Evolutionary conservation across 2,888 invertebrate genomes (phyloP), one percentile per base, ranked within the genome.

Genomic region (Gymnocheta viridis): DNA sequence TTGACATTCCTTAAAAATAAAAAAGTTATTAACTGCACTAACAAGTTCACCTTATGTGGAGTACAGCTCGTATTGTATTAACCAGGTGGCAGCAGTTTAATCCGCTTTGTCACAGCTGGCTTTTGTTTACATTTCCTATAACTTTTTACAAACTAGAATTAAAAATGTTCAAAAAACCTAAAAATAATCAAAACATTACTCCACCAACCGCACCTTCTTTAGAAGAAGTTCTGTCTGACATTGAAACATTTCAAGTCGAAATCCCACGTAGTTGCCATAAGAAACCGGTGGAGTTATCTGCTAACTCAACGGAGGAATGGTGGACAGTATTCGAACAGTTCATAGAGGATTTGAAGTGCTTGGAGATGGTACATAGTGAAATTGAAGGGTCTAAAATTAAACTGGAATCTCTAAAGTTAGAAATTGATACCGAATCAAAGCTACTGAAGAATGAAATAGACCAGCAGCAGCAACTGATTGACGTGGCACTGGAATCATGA

Each of bases 251-350:
- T 80, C 87, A 89, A 44, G 86, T 89, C 4, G 85, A 87, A 2
- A 85, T 86, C 32, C 81, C 85, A 1, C 29, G 79, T 38, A 9
- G 12, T 12, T 22, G 1, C 4, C 51, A 32, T 22, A 64, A 41
- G 10, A 84, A 82, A 47, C 27, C 41, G 10, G 35, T 66, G 4
- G 86, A 85, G 56, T 5, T 60, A 44, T 32, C 88, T 81, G 62
- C 51, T 64, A 6, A 84, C n/a, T 44, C 86, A 10, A 60, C 78
- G 66, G 81, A 88, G 0, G 88, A 89, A 0, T 91, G 92, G 91
- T 92, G 92, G 92, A 87, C 89, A 47, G 82, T 88, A 0, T 92
- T 92, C 66, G 91, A 92, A 76, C 88, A 88, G 24, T 91, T 91
- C 66, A 88, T 91, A 2, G 87, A 87, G 12, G 91, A 91, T 85